A percentile compares a stretch with the other conserved stretches of the same genome.
phyloP scores from a whole-genome alignment of 2,888 invertebrate genomes.

The Hemaris fuciformis region DNA sequence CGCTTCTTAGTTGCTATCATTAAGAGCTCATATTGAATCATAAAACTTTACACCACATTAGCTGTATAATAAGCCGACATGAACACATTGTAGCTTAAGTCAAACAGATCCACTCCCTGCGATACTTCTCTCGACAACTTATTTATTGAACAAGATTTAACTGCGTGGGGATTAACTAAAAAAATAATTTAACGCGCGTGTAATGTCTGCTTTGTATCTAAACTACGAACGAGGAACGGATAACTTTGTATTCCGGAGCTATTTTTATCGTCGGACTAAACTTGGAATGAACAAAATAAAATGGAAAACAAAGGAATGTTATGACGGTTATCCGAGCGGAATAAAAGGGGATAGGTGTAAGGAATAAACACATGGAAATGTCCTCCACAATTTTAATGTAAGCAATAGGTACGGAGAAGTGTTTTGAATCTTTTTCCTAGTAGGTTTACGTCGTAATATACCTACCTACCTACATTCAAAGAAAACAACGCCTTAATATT shows the following conservation, averaged over 20 bases:
- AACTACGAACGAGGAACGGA: neutral
- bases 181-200: neutral
- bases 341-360: neutral
- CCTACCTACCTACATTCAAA: too few species aligned
- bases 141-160: slow-evolving; percentile 6
- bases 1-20: neutral
- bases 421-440: neutral
- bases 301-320: neutral
- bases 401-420: neutral
- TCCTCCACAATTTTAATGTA: neutral
- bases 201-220: neutral
- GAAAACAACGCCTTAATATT: too few species aligned
- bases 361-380: neutral
- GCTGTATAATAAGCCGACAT: neutral
- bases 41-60: neutral
- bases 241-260: neutral
- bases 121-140: neutral
- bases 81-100: neutral
- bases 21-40: neutral
- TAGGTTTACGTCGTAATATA: neutral
- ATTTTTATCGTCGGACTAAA: neutral
- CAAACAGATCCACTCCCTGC: neutral
- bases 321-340: neutral
- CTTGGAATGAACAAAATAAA: neutral
- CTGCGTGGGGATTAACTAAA: neutral